phyloP scores from a whole-genome alignment of 2,888 invertebrate species.

The Torymus texanus region DNA sequence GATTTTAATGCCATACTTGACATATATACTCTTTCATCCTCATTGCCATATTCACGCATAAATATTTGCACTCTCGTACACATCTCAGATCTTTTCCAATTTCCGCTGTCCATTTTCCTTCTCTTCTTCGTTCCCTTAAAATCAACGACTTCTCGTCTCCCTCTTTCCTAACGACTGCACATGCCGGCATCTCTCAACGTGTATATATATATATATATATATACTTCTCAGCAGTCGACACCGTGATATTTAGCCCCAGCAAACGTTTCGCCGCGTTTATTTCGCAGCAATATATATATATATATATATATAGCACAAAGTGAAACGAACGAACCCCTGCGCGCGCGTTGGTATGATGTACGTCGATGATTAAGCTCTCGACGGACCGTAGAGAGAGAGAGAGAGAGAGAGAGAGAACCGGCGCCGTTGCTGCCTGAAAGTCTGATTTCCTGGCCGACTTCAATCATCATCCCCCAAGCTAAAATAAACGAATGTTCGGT shows the following conservation, averaged over 20 bases:
- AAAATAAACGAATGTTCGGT: conserved; percentile 14
- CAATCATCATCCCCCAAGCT: neutral
- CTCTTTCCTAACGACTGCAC: neutral
- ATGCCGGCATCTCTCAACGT: too few relatives aligned
- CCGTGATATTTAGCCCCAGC: too few relatives aligned
- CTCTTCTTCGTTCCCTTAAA: neutral
- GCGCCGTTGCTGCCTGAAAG: neutral
- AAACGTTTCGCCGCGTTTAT: too few relatives aligned
- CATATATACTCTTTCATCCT: too few relatives aligned
- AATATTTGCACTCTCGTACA: neutral
- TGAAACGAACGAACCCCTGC: too few relatives aligned
- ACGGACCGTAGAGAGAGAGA: neutral
- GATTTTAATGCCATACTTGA: too few relatives aligned
- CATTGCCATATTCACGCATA: neutral
- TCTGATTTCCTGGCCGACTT: conserved; percentile 31
- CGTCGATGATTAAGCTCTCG: too few relatives aligned
- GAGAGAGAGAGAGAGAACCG: conserved; percentile 8
- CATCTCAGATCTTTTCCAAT: conserved; percentile 13
- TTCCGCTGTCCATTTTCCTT: neutral
- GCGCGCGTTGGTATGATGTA: too few relatives aligned
- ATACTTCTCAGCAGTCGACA: too few relatives aligned
- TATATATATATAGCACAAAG: too few relatives aligned
- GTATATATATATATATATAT: too few relatives aligned
- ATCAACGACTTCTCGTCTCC: neutral
- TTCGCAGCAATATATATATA: too few relatives aligned